These are phyloP conservation scores for Caenorhabditis sulstoni DNA, from an alignment of 2,888 invertebrate species.

Conservation along the genomic window DNA sequence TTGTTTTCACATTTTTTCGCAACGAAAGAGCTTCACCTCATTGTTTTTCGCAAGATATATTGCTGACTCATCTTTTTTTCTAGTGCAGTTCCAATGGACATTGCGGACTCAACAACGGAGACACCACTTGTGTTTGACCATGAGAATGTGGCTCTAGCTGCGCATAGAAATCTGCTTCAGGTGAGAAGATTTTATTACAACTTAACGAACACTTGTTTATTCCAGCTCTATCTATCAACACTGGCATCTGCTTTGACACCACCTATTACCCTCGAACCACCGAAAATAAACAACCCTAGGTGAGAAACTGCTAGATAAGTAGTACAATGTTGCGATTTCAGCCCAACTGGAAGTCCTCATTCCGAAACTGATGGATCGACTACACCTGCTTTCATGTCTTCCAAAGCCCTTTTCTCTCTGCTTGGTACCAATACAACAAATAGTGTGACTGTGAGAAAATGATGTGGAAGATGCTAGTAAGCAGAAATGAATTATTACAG, in stretches of 20 bases:
- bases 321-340: too few species aligned
- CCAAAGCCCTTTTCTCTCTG: conserved; percentile 9
- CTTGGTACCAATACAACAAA: conserved; percentile 16
- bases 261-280: conserved; percentile 4
- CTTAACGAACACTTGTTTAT: background rate
- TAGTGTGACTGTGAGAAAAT: conserved; percentile 28
- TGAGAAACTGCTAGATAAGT: too few species aligned
- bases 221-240: conserved; percentile 30
- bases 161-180: conserved; percentile 35
- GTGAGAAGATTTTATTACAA: background rate
- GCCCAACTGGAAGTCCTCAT: conserved; percentile 4
- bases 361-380: conserved; percentile 29
- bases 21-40: too few species aligned
- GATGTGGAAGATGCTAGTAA: conserved; percentile 16
- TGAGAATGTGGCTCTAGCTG: conserved; percentile 31
- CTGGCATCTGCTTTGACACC: conserved; percentile 20
- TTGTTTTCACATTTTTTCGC: too few species aligned
- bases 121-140: conserved; percentile 33
- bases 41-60: too few species aligned
- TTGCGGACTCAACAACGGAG: conserved; percentile 39
- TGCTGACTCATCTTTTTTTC: too few species aligned
- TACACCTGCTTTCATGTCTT: conserved; percentile 12
- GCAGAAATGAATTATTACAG: conserved; percentile 23
- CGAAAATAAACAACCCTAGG: too few species aligned
- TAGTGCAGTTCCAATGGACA: conserved; percentile 29